Conservation (phyloP, 2,797 vertebrate genomes). For the Sarcoramphus papa region DNA sequence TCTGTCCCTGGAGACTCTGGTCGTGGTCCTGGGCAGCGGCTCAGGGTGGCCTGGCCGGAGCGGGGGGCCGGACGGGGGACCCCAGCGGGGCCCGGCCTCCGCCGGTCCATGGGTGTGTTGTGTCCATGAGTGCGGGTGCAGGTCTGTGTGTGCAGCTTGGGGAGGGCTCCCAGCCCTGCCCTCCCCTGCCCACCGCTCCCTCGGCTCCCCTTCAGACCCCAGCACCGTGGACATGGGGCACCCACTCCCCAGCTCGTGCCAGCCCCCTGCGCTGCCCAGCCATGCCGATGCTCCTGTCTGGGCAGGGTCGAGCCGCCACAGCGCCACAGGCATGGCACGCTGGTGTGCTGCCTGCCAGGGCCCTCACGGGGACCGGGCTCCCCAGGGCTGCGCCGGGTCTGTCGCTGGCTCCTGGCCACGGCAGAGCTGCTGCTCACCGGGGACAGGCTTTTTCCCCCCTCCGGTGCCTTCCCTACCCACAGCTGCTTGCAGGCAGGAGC, state of each 20-base stretch:
- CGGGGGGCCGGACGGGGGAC: fast-evolving
- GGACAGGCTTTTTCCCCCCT: neutral
- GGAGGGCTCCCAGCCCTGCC: neutral
- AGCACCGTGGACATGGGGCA: neutral
- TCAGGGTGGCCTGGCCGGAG: fast-evolving
- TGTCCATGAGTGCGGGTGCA: neutral
- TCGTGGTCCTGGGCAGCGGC: neutral
- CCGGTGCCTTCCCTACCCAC: neutral
- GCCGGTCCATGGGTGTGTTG: neutral
- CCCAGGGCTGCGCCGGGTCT: neutral
- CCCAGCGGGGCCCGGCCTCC: too few species aligned
- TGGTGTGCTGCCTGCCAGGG: neutral
- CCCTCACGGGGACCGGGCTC: neutral
- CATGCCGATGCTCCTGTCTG: neutral
- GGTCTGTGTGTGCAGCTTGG: neutral
- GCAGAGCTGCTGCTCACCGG: neutral
- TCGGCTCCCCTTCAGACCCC: neutral
- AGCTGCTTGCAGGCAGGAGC: neutral
- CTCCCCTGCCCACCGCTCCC: neutral
- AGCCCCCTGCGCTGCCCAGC: neutral
- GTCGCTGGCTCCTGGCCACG: neutral
- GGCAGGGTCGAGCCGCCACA: neutral
- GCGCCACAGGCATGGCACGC: neutral
- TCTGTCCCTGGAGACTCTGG: neutral
- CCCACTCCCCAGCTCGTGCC: neutral